Evolutionary conservation across 2,797 vertebrate species (phyloP), one percentile per base, ranked within the genome.

Genomic region (Lithobates pipiens): DNA sequence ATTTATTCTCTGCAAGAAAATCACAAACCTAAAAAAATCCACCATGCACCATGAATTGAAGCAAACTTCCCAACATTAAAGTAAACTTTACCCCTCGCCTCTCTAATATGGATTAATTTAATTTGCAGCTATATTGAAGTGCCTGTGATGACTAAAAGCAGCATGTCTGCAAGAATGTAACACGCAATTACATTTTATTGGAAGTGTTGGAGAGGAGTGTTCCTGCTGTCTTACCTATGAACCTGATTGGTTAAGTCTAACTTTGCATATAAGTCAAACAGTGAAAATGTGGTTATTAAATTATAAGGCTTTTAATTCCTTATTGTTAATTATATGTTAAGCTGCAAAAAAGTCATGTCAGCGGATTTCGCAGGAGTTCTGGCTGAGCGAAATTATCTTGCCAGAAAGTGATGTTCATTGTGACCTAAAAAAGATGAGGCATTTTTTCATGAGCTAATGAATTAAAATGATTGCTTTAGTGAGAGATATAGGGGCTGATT

Each of bases 251-350:
- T 54, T 70, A 42, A 46, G 32, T 54, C 44, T 76, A 85, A 34
- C 15, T 10, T 50, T 44, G 57, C 7, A 10, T 39, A 8, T 39
- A 39, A 9, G 39, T 9, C 39, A 39, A 39, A 39, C 46, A 68
- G 76, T 67, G 73, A 76, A 70, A 32, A 39, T 44, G 67, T 70
- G 61, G 74, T 86, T 73, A 54, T 82, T 71, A 76, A 73, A 72
- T 77, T 50, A 32, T 34, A 78, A 73, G 39, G 74, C 70, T 39
- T 77, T 72, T 82, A 44, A 77, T 82, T 86, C 67, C 65, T 36
- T 63, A 25, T 34, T 44, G 85, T 50, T 86, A 86, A 86, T 86
- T 86, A 86, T 54, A 86, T 69, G 77, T 70, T 81, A 50, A 8
- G 72, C 11, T 10, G 23, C 85, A 82, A 32, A 13, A 82, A 77